Base-by-base conservation (phyloP, 2,797 vertebrate genomes). In the Lateolabrax maculatus region DNA sequence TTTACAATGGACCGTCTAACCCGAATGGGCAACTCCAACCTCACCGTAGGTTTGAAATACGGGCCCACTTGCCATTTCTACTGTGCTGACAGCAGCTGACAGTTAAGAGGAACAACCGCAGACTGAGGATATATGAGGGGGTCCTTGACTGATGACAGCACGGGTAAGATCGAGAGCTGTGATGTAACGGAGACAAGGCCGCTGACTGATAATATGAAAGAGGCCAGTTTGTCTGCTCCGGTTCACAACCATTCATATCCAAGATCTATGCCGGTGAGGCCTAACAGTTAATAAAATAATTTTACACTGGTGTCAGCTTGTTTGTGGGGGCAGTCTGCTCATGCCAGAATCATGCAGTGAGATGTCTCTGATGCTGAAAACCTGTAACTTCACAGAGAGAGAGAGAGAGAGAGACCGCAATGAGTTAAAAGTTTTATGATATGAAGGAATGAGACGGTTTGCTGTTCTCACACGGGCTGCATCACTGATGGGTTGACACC, bases 131-230 rank as follows among this genome's bases (percentile, higher is more conserved):
- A 83, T 90, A 93, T 85, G 92, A 90, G 55, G 66, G 57, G 81
- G 90, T 90, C 92, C 91, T 93, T 94, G 88, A 89, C 77, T 81
- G 88, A 89, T 92, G 93, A 91, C 90, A 91, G 89, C 75, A 31
- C 7, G 49, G 83, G 80, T 75, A 75, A 90, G 93, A 93, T 71
- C 46, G 71, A 90, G 88, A 84, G 71, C 80, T 29, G 80, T 87
- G 90, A 93, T 90, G 89, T 85, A 88, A 90, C 84, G 75, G 86
- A 93, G 86, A 90, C 88, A 89, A 90, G 87, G 85, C 72, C 49
- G 68, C 89, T 81, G 85, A 88, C 71, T 66, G 87, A 91, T 85
- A 81, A 71, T 27, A 51, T 61, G 71, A 86, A 84, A 79, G 64
- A 79, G 76, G 77, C 63, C 81, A 61, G 86, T 77, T 78, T 86